Evolutionary conservation across 2,797 vertebrate genomes (phyloP).

Genomic region (Acipenser transmontanus): DNA sequence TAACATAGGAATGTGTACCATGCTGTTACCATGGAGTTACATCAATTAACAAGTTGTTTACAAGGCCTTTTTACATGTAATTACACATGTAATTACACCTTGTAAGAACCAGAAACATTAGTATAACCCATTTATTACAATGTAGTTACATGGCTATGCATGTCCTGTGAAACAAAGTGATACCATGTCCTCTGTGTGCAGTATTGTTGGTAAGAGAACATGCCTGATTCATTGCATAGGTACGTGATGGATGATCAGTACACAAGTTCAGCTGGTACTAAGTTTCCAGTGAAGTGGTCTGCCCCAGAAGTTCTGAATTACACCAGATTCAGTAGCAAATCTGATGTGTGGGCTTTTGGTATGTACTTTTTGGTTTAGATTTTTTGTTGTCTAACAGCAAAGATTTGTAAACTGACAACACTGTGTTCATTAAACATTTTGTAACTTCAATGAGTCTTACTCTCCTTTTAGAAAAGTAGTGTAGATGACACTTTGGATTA

Average conservation of each 20-base stretch:
- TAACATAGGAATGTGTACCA: too few relatives aligned
- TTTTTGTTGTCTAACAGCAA: background rate
- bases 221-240: conserved; percentile 24
- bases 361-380: conserved; percentile 21
- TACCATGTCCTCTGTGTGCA: too few relatives aligned
- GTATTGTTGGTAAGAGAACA: background rate
- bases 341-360: conserved; percentile 51
- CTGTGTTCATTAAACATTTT: background rate
- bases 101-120: background rate
- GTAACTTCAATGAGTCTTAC: too few relatives aligned
- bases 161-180: background rate
- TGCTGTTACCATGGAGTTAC: too few relatives aligned
- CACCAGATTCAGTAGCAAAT: conserved; percentile 55
- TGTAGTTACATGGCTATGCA: background rate
- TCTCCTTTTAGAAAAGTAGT: too few relatives aligned
- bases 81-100: background rate
- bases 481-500: too few relatives aligned
- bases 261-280: conserved; percentile 50
- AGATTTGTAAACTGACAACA: background rate
- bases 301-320: conserved; percentile 52
- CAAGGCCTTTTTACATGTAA: background rate
- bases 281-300: conserved; percentile 58
- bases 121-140: too few relatives aligned
- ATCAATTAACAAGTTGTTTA: too few relatives aligned
- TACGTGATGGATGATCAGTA: conserved; percentile 55